Conservation (phyloP, 2,113 vertebrate species). For the Tetrao urogallus region DNA sequence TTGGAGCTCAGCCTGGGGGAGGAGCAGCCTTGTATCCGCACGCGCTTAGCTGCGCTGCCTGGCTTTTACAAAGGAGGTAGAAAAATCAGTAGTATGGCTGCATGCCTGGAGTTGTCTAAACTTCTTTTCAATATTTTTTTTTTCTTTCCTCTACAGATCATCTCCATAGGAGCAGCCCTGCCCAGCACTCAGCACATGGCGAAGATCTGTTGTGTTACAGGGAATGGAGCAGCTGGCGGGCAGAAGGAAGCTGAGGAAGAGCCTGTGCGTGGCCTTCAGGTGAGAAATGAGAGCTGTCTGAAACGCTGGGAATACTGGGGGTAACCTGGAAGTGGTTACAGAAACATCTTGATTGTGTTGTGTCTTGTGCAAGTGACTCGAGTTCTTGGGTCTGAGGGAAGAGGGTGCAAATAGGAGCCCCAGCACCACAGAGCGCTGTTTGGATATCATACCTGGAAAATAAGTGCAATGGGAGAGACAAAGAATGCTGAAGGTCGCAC, state of each 20-base stretch:
- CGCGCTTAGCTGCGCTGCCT: neutral
- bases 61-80: accelerated
- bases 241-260: accelerated
- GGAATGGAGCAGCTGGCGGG: neutral
- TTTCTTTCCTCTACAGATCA: neutral
- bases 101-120: accelerated
- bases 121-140: too few relatives aligned
- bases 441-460: neutral
- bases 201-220: neutral
- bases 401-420: slow-evolving; percentile 6
- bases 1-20: neutral
- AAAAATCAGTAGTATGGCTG: accelerated
- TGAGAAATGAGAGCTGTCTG: neutral
- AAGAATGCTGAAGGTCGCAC: neutral
- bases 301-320: neutral
- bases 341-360: slow-evolving; percentile 1
- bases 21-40: accelerated
- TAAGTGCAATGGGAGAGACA: slow-evolving; percentile 11
- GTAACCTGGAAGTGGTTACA: neutral
- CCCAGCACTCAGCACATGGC: accelerated
- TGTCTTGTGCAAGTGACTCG: neutral
- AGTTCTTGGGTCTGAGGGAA: neutral
- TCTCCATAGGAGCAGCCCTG: neutral
- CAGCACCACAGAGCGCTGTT: neutral
- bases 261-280: accelerated